phyloP scores from a whole-genome alignment of 2,797 vertebrate genomes.

The Gadopsis bispinosus region DNA sequence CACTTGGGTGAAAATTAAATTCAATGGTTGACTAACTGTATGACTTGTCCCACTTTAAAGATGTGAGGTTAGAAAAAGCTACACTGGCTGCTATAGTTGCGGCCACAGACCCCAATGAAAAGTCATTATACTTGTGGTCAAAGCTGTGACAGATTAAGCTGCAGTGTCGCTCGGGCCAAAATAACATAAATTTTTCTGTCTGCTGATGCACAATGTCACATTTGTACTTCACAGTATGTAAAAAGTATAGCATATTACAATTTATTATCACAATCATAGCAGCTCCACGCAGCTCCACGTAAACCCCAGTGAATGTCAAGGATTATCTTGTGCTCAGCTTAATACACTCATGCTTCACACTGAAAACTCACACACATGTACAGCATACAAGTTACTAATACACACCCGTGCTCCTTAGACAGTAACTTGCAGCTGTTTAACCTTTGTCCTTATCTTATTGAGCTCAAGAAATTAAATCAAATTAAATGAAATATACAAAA shows the following conservation, averaged over 20 bases:
- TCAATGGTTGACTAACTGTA: neutral
- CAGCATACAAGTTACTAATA: neutral
- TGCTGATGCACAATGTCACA: slow-evolving; percentile 8
- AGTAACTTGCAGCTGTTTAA: neutral
- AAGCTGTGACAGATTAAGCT: slow-evolving; percentile 15
- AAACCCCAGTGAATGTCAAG: neutral
- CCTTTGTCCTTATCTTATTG: neutral
- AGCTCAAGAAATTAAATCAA: neutral
- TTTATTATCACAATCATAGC: neutral
- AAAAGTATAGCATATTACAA: neutral
- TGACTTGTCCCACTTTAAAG: neutral
- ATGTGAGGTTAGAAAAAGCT: neutral
- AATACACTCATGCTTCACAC: slow-evolving; percentile 14
- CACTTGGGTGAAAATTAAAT: neutral
- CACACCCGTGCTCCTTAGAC: slow-evolving; percentile 4
- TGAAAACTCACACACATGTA: slow-evolving; percentile 14
- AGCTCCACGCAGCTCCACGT: neutral
- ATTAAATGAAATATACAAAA: neutral
- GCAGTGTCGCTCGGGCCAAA: neutral
- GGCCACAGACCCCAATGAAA: neutral
- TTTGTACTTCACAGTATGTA: neutral
- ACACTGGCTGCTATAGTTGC: neutral
- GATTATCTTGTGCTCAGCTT: neutral
- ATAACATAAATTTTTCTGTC: slow-evolving; percentile 15
- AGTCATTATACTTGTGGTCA: slow-evolving; percentile 1